Conservation (phyloP, 2,113 vertebrate genomes). For the Picathartes gymnocephalus region DNA sequence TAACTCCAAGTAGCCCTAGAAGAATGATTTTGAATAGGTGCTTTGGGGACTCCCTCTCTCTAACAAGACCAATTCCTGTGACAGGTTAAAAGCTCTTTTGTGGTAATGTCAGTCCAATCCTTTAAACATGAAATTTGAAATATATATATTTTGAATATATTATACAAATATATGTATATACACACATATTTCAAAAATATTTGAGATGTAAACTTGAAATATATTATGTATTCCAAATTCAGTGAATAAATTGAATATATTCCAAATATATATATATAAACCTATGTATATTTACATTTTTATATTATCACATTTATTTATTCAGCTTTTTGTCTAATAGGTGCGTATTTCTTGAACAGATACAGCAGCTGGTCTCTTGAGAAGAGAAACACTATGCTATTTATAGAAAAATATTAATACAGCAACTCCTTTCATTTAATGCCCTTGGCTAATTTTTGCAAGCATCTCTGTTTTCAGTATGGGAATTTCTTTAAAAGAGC, state of each 20-base stretch:
- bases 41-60: not conserved
- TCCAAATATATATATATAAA: not conserved
- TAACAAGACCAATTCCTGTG: not conserved
- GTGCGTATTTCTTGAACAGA: slow-evolving; percentile 11
- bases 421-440: not conserved
- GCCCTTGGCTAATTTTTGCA: slow-evolving; percentile 18
- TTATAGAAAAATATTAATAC: slow-evolving; percentile 32
- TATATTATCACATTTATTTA: not conserved
- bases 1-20: not conserved
- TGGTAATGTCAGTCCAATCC: not conserved
- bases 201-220: not conserved
- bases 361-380: slow-evolving; percentile 24
- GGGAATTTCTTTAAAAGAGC: slow-evolving; percentile 10
- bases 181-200: not conserved
- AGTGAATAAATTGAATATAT: not conserved
- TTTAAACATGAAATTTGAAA: not conserved
- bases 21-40: not conserved
- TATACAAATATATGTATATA: too few relatives aligned
- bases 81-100: not conserved
- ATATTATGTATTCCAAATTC: not conserved
- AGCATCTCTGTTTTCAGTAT: slow-evolving; percentile 7
- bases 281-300: not conserved
- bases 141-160: not conserved
- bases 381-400: slow-evolving; percentile 16
- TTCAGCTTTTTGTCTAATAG: not conserved